A percentile compares a stretch with the other conserved stretches of the same genome.
Evolutionary conservation across 2,797 vertebrate genomes (phyloP).

Genomic region (Notolabrus celidotus): DNA sequence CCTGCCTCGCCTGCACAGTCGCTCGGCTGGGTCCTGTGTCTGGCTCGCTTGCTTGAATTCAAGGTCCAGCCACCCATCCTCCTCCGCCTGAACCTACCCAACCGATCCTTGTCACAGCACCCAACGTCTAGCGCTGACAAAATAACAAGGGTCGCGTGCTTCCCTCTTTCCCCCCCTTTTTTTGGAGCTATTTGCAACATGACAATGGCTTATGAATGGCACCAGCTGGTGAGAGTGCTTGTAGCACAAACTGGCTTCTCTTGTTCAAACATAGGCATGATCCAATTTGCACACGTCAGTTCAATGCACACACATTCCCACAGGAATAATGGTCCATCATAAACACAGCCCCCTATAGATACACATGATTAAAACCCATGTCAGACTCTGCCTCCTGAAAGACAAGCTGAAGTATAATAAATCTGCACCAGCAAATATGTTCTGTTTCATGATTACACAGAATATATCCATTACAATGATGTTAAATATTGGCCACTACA

Average conservation of each 20-base stretch:
- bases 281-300: not conserved
- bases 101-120: constrained; percentile 51
- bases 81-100: constrained; percentile 20
- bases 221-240: constrained; percentile 31
- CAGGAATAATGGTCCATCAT: not conserved
- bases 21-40: constrained; percentile 46
- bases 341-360: not conserved
- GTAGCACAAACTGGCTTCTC: constrained; percentile 6
- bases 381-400: not conserved
- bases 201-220: constrained; percentile 55
- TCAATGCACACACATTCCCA: not conserved
- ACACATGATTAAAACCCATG: not conserved
- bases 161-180: constrained; percentile 22
- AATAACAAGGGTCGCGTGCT: constrained; percentile 54
- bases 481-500: constrained; percentile 2
- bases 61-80: constrained; percentile 46
- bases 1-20: constrained; percentile 43
- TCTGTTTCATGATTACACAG: not conserved
- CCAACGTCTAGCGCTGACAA: constrained; percentile 59
- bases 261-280: constrained; percentile 27
- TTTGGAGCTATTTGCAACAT: constrained; percentile 39
- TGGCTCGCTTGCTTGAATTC: constrained; percentile 49
- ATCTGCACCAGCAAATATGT: not conserved
- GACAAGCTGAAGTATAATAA: not conserved
- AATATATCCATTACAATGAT: constrained; percentile 2